These are phyloP conservation scores for Dryoscopus gambensis DNA, from an alignment of 2,113 vertebrate species.

Conservation along the genomic window DNA sequence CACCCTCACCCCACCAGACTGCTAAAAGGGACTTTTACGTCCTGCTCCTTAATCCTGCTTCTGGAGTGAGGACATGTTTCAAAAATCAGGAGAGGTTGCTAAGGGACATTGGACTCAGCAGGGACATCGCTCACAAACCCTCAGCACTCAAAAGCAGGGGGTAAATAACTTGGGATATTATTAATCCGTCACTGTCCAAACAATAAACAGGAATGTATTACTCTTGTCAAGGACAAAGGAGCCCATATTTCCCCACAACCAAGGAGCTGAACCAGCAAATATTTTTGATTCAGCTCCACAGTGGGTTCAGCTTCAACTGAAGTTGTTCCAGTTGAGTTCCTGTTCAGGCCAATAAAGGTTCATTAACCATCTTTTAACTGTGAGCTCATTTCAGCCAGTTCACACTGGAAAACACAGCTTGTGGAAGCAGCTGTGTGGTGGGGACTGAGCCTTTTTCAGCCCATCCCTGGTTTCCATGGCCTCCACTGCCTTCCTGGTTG, in stretches of 20 bases:
- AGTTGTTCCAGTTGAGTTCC: constrained; percentile 40
- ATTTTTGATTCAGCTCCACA: background rate
- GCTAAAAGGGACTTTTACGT: background rate
- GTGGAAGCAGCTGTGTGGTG: accelerated
- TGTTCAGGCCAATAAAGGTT: background rate
- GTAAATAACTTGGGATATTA: constrained; percentile 30
- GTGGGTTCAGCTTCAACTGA: background rate
- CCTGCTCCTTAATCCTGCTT: background rate
- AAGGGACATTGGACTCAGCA: background rate
- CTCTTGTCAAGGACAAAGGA: constrained; percentile 20
- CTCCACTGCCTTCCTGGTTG: accelerated
- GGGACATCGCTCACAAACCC: background rate
- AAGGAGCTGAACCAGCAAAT: constrained; percentile 43
- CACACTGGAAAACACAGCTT: background rate
- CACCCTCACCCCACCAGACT: background rate
- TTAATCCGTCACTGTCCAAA: background rate
- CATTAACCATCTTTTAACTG: constrained; percentile 30
- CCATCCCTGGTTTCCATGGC: background rate
- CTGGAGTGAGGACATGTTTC: background rate
- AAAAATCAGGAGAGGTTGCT: constrained; percentile 8
- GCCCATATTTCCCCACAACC: background rate
- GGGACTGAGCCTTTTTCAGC: background rate
- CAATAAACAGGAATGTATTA: constrained; percentile 34
- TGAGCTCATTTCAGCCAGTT: background rate
- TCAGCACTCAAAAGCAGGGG: background rate